A percentile compares a stretch with the other conserved stretches of the same genome.
phyloP scores from a whole-genome alignment of 2,797 vertebrate species.

The Gila robusta region DNA sequence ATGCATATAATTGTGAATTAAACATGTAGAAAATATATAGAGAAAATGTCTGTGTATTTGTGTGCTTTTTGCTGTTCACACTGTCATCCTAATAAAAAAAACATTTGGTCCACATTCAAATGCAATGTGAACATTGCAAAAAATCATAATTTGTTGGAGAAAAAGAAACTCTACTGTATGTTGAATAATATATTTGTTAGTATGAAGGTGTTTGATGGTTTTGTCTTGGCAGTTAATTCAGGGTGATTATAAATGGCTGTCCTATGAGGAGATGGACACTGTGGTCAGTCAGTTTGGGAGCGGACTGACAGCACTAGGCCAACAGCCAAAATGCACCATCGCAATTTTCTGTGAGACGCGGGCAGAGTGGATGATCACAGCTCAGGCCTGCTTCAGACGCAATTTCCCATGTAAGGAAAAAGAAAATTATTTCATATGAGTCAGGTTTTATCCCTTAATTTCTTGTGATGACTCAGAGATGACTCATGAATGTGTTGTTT shows the following conservation, averaged over 20 bases:
- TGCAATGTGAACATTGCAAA: not conserved
- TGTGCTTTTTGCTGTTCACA: not conserved
- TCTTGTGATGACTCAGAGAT: not conserved
- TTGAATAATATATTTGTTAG: not conserved
- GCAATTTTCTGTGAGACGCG: constrained; percentile 97
- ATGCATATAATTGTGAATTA: not conserved
- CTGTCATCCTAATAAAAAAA: not conserved
- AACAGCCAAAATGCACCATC: constrained; percentile 87
- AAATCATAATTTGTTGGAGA: not conserved
- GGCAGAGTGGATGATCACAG: constrained; percentile 96
- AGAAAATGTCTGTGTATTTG: not conserved
- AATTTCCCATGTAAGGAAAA: constrained; percentile 91
- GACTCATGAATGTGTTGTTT: not conserved
- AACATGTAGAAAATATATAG: not conserved
- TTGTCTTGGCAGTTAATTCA: constrained; percentile 67
- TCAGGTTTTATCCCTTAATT: not conserved
- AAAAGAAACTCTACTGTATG: not conserved
- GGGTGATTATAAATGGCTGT: constrained; percentile 92
- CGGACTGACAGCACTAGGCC: constrained; percentile 88
- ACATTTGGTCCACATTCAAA: not conserved
- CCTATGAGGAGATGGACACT: constrained; percentile 86
- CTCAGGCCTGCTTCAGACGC: constrained; percentile 92
- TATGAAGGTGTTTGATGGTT: not conserved
- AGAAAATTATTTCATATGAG: not conserved
- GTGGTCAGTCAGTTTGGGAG: constrained; percentile 83